These are phyloP conservation scores for Diorhabda carinulata DNA, from an alignment of 1,140 invertebrate species.

Conservation along the genomic window DNA sequence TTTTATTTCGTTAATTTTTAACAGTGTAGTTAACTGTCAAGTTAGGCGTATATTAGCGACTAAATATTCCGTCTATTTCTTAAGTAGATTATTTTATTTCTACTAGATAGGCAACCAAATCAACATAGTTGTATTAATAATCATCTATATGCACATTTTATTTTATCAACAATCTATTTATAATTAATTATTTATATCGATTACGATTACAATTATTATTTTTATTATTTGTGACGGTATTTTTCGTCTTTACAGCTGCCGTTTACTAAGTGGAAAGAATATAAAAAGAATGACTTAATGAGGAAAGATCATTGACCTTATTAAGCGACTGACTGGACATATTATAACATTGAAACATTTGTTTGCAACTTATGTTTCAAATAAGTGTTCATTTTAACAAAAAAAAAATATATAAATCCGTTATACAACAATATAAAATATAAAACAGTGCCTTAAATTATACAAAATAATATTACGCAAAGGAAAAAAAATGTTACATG, in stretches of 20 bases:
- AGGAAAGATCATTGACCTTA: constrained; percentile 17
- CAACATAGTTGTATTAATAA: too few species aligned
- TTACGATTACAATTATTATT: too few species aligned
- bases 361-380: constrained; percentile 25
- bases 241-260: constrained; percentile 36
- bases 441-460: constrained; percentile 39
- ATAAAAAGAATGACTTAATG: constrained; percentile 23
- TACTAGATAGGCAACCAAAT: too few species aligned
- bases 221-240: background rate
- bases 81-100: too few species aligned
- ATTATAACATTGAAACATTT: constrained; percentile 27
- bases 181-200: too few species aligned
- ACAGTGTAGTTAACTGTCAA: too few species aligned
- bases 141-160: too few species aligned
- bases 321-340: constrained; percentile 37
- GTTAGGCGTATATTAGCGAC: too few species aligned
- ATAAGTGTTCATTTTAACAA: constrained; percentile 36
- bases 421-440: constrained; percentile 18
- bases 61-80: too few species aligned
- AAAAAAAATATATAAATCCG: constrained; percentile 25
- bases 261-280: constrained; percentile 36
- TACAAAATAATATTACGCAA: constrained; percentile 32
- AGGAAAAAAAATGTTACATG: constrained; percentile 14
- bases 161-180: too few species aligned
- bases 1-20: too few species aligned